Evolutionary conservation across 2,113 vertebrate species (phyloP).

Genomic region (Cairina moschata): DNA sequence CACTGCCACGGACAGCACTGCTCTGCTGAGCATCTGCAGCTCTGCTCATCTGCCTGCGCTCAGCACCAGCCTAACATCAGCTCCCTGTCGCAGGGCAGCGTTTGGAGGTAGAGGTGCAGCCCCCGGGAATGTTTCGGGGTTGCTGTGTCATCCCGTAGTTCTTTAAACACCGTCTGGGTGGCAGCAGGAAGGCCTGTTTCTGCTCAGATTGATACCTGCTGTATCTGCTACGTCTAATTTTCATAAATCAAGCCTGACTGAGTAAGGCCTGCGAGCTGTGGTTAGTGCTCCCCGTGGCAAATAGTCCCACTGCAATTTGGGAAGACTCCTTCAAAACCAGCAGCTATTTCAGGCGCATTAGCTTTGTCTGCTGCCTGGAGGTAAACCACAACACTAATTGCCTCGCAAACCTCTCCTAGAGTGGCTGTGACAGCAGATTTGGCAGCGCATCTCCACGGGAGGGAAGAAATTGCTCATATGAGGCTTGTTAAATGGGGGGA

Average conservation of each 20-base stretch:
- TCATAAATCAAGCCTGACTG: neutral
- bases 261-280: neutral
- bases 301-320: neutral
- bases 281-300: neutral
- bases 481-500: neutral
- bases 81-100: rapidly evolving
- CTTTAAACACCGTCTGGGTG: neutral
- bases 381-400: neutral
- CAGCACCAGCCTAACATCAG: rapidly evolving
- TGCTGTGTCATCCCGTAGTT: neutral
- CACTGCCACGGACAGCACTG: neutral
- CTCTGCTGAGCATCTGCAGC: neutral
- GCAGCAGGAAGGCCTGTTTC: neutral
- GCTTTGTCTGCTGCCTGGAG: constrained; percentile 6
- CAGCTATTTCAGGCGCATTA: neutral
- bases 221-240: neutral
- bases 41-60: neutral
- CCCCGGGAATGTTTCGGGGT: rapidly evolving
- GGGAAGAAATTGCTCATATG: neutral
- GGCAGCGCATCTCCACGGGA: neutral
- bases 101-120: neutral
- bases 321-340: neutral
- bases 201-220: neutral
- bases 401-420: neutral
- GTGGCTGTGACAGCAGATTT: neutral